Evolutionary conservation across 2,113 vertebrate species (phyloP).

Genomic region (Panthera tigris): DNA sequence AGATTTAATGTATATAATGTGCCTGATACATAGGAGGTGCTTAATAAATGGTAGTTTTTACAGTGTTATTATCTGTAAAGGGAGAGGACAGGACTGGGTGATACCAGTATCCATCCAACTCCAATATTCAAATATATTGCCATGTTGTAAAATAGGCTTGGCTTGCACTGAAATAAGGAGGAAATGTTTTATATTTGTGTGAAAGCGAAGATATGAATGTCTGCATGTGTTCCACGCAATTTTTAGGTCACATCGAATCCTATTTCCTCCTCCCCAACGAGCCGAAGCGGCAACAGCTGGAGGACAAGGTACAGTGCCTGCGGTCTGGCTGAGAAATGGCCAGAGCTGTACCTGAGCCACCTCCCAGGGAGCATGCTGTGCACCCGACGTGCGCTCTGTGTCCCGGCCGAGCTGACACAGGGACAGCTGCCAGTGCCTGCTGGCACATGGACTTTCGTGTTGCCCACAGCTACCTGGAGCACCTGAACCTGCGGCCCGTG

Average conservation of each 20-base stretch:
- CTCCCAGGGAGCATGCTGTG: neutral
- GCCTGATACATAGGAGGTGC: neutral
- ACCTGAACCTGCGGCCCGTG: neutral
- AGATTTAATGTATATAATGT: neutral
- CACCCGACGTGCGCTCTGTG: neutral
- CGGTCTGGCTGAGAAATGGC: neutral
- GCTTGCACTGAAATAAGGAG: neutral
- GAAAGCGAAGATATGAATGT: neutral
- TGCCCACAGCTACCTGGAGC: conserved; percentile 1
- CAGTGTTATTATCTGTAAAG: neutral
- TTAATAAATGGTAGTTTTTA: neutral
- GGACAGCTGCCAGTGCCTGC: neutral
- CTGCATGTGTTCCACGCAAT: neutral
- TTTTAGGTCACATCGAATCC: neutral
- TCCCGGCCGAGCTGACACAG: fast-evolving
- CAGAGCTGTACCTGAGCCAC: neutral
- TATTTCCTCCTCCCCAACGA: too few species aligned
- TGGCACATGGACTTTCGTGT: neutral
- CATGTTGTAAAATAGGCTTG: neutral
- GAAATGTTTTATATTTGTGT: neutral
- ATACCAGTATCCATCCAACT: neutral
- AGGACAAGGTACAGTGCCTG: neutral
- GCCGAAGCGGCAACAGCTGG: neutral
- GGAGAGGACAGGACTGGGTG: neutral
- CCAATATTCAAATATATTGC: neutral